Evolutionary conservation across 2,797 vertebrate species (phyloP), one percentile per base, ranked within the genome.

Genomic region (Alauda arvensis): DNA sequence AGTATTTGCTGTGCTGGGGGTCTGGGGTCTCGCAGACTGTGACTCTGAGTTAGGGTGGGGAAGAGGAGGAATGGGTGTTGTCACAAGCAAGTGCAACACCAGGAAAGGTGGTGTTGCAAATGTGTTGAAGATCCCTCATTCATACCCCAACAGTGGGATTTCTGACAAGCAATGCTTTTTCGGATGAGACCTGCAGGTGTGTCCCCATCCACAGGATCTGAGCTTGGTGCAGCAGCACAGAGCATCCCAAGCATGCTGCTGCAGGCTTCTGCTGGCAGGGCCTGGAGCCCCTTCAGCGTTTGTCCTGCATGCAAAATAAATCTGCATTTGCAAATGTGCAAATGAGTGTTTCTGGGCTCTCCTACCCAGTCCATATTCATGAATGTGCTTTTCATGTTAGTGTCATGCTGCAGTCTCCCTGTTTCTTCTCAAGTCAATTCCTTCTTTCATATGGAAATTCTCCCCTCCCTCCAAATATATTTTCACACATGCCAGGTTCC

Each of bases 391-490:
- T 92, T 88, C 90, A 76, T 74, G 70, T 87, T 66, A 69, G 74
- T 67, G 43, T 60, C 60, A 12, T 2, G 3, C 88, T 76, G 43
- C 46, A 83, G 25, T 80, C 76, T 93, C 53, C 17, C 49, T 69
- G 0, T 39, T 90, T 87, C 63, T 90, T 90, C 67, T 78, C 83
- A 91, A 82, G 83, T 69, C 23, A 29, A 43, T 28, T 40, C 43
- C 15, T 69, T 33, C 77, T 93, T 90, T 93, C 78, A 88, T 85
- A 81, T 76, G 84, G 91, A 91, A 95, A 91, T 91, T 53, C 10
- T 72, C 16, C 26, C 18, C 37, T 80, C 62, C 31, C 12, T 68
- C 56, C 33, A 66, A 71, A 39, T 63, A 26, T 19, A 45, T 81
- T 77, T 84, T 93, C 52, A 81, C 14, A 6, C 8, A 15, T 92